These are phyloP conservation scores for Stenodera caucasica DNA, from an alignment of 2,888 invertebrate genomes.

Conservation along the genomic window DNA sequence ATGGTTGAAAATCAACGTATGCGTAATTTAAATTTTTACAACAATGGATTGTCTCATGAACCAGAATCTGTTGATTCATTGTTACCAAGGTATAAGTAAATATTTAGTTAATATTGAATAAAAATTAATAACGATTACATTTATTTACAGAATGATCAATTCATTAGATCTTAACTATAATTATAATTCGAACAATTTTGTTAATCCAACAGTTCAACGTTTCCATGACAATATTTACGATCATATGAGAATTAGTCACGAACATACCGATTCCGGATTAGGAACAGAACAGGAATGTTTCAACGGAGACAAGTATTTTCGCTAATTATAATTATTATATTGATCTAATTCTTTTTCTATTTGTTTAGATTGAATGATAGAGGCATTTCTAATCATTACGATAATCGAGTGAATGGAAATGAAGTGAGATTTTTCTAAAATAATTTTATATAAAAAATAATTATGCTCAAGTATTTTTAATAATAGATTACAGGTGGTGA, in stretches of 20 bases:
- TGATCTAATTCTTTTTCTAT: background rate
- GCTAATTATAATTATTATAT: no score
- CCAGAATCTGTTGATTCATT: background rate
- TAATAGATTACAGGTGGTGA: constrained; percentile 4
- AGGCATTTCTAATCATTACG: constrained; percentile 10
- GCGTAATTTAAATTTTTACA: constrained; percentile 32
- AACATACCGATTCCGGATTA: constrained; percentile 76
- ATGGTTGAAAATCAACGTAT: constrained; percentile 37
- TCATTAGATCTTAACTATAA: constrained; percentile 28
- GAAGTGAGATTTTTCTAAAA: constrained; percentile 13
- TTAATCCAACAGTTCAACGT: constrained; percentile 15
- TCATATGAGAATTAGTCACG: constrained; percentile 64
- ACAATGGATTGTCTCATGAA: background rate
- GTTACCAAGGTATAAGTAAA: constrained; percentile 36
- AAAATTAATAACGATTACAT: background rate
- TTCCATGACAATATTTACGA: constrained; percentile 39
- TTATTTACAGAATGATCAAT: constrained; percentile 40
- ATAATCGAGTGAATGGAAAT: constrained; percentile 12
- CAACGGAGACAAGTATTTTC: constrained; percentile 23
- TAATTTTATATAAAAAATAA: constrained; percentile 5
- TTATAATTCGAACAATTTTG: constrained; percentile 23
- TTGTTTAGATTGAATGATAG: constrained; percentile 11
- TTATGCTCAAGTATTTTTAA: background rate
- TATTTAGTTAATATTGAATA: background rate
- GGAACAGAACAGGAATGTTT: constrained; percentile 74